Percentiles rank a stretch among this genome's conserved stretches.
These are phyloP conservation scores for Lindbergichthys nudifrons DNA, from an alignment of 2,797 vertebrate species.

Conservation along the genomic window DNA sequence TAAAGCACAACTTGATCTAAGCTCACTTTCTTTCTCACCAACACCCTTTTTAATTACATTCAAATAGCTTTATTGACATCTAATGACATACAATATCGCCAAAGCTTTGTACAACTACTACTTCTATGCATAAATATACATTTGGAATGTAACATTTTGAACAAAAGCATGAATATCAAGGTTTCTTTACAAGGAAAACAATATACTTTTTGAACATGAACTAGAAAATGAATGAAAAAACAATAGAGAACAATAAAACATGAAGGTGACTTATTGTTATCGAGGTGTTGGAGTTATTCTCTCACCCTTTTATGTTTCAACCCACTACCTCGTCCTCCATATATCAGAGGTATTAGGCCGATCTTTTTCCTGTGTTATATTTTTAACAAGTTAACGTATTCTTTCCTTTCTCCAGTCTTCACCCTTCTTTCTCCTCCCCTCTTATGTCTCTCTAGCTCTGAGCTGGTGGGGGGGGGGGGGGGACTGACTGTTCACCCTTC, in stretches of 20 bases:
- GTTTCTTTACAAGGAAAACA: too few relatives aligned
- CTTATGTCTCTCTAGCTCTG: constrained; percentile 47
- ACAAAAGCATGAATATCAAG: too few relatives aligned
- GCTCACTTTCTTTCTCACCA: background rate
- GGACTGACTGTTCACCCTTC: constrained; percentile 62
- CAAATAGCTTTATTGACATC: too few relatives aligned
- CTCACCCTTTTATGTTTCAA: constrained; percentile 16
- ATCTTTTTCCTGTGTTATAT: constrained; percentile 31
- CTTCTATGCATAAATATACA: background rate
- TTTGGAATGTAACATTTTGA: too few relatives aligned
- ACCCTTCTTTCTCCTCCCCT: constrained; percentile 7
- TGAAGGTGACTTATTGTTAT: too few relatives aligned
- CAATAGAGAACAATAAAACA: too few relatives aligned
- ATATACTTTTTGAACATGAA: too few relatives aligned
- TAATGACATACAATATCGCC: too few relatives aligned
- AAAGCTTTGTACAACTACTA: background rate
- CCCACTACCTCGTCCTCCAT: constrained; percentile 5
- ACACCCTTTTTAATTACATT: background rate
- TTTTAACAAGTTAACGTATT: constrained; percentile 40
- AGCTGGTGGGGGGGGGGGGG: constrained; percentile 18
- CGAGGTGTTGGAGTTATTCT: too few relatives aligned
- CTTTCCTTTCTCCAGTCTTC: constrained; percentile 27
- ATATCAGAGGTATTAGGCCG: background rate
- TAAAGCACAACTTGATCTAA: background rate
- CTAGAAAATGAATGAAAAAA: too few relatives aligned